A percentile compares a stretch with the other conserved stretches of the same genome.
Conservation (phyloP, 2,797 vertebrate genomes). For the Chrysocyon brachyurus region DNA sequence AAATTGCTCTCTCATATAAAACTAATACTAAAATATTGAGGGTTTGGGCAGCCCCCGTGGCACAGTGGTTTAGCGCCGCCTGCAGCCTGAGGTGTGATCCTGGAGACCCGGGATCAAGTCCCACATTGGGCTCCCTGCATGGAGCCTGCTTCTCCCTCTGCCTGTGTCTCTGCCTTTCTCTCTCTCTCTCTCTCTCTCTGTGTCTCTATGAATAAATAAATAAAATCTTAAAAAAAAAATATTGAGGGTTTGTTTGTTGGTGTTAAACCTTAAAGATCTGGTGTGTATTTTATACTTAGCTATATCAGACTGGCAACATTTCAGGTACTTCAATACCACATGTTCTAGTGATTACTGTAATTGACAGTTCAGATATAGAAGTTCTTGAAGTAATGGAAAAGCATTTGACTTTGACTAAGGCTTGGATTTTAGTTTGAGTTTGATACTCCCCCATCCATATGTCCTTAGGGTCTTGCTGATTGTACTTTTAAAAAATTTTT, state of each 20-base stretch:
- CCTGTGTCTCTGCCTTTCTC: too few species aligned
- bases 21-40: constrained; percentile 51
- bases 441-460: background rate
- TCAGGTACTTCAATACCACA: background rate
- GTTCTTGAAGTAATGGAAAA: constrained; percentile 16
- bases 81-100: too few species aligned
- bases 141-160: too few species aligned
- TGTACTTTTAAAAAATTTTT: background rate
- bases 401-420: background rate
- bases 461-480: background rate
- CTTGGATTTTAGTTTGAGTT: constrained; percentile 36
- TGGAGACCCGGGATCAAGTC: too few species aligned
- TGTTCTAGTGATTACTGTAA: background rate
- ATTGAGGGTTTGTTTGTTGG: background rate
- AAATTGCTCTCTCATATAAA: background rate
- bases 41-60: background rate
- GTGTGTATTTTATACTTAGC: background rate
- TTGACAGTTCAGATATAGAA: background rate
- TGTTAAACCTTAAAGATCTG: background rate
- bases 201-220: too few species aligned
- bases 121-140: too few species aligned
- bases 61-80: too few species aligned
- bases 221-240: background rate
- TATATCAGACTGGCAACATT: background rate
- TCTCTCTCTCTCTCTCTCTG: too few species aligned